Conservation (phyloP, 2,113 vertebrate species). For the Labeo rohita region DNA sequence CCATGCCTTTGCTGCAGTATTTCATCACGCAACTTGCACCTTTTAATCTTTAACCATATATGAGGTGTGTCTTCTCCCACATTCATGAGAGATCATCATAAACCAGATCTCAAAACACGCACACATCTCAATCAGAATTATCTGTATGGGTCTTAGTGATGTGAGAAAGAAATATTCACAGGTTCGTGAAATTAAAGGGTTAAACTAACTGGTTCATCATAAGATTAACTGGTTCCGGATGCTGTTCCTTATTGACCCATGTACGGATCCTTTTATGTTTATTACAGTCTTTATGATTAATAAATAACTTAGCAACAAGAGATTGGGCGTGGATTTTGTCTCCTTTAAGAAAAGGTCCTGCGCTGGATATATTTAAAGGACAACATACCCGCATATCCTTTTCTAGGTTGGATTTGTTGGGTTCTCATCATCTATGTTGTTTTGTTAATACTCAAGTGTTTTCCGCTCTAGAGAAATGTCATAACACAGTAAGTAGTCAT, state of each 20-base stretch:
- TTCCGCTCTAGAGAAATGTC: slow-evolving; percentile 6
- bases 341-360: slow-evolving; percentile 13
- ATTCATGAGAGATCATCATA: not conserved
- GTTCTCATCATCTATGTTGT: not conserved
- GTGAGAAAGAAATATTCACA: not conserved
- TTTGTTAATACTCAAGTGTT: not conserved
- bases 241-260: slow-evolving; percentile 25
- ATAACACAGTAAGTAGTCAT: slow-evolving; percentile 42
- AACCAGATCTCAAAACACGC: not conserved
- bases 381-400: slow-evolving; percentile 5
- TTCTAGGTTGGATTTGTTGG: not conserved
- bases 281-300: slow-evolving; percentile 67
- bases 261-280: slow-evolving; percentile 42
- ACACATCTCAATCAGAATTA: not conserved
- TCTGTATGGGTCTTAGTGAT: not conserved
- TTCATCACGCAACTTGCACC: slow-evolving; percentile 16
- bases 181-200: not conserved
- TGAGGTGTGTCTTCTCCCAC: slow-evolving; percentile 28
- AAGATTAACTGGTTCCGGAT: not conserved
- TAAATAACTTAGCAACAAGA: slow-evolving; percentile 71
- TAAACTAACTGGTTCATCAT: not conserved
- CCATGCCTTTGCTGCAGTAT: not conserved
- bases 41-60: slow-evolving; percentile 31
- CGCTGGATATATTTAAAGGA: not conserved
- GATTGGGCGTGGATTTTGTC: slow-evolving; percentile 62